Evolutionary conservation across 2,797 vertebrate species (phyloP), one percentile per base, ranked within the genome.

Genomic region (Argentina silus): DNA sequence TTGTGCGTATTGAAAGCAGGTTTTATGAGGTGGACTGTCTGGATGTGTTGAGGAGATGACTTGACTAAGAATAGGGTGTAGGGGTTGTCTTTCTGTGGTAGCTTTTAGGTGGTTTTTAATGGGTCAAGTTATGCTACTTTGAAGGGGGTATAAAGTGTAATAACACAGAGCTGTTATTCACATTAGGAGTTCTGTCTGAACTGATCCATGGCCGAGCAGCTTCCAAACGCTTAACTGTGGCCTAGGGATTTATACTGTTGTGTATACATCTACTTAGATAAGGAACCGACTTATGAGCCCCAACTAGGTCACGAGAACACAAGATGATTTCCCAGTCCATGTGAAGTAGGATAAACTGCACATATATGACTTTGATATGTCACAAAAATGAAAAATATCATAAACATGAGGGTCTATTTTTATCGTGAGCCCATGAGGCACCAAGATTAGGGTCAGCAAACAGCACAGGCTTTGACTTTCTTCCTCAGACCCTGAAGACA

Each of bases 311-410:
- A 81, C 51, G 65, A 80, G 81, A 77, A 80, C 66, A 56, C 75
- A 62, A 80, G 82, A 81, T 74, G 74, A 83, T 79, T 87, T 62
- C 45, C 21, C 78, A 82, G 86, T 73, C 14, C 78, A 79, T 74
- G 59, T 42, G 12, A 67, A 74, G 27, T 69, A 62, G 70, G 79
- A 76, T 80, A 79, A 83, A 82, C 81, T 85, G 84, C 77, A 79
- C 75, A 83, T 87, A 81, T 72, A 51, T 48, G 6, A 69, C 85
- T 90, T 85, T 91, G 85, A 90, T 88, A 83, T 89, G 78, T 84
- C 74, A 76, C 76, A 85, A 85, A 74, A 76, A 81, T 66, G 84
- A 70, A 79, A 74, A 81, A 83, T 87, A 67, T 53, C 72, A 79
- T 83, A 61, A 77, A 75, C 79, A 56, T 7, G 73, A 53, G 50